Conservation (phyloP, 2,888 invertebrate species). For the Standfussiana lucernea region DNA sequence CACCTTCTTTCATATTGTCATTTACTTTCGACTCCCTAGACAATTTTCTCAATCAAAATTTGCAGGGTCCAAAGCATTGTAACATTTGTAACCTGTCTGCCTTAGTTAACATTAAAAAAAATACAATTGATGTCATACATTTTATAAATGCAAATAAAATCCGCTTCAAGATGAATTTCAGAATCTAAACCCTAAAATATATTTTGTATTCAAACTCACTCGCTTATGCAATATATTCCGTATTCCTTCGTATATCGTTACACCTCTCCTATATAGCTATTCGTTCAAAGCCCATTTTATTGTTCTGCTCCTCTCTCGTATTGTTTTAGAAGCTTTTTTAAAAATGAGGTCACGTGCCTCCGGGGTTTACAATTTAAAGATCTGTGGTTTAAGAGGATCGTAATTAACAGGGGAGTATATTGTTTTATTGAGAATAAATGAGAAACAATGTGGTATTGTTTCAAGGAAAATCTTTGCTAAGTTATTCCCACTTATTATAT, state of each 20-base stretch:
- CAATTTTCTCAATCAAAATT: too few species aligned
- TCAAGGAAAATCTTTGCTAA: not conserved
- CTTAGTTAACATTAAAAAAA: not conserved
- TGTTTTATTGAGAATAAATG: constrained; percentile 35
- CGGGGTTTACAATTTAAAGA: constrained; percentile 46
- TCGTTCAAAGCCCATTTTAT: constrained; percentile 55
- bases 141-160: constrained; percentile 10
- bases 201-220: constrained; percentile 44
- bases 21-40: not conserved
- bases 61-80: not conserved
- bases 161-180: constrained; percentile 37
- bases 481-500: too few species aligned
- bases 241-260: constrained; percentile 22
- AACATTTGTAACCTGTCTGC: not conserved
- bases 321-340: constrained; percentile 49
- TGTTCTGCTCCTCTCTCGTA: constrained; percentile 34
- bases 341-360: constrained; percentile 49
- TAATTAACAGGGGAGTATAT: constrained; percentile 37
- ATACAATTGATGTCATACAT: not conserved
- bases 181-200: constrained; percentile 21
- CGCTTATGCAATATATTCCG: constrained; percentile 40
- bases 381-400: constrained; percentile 44
- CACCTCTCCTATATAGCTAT: constrained; percentile 46
- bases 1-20: not conserved
- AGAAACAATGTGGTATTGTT: constrained; percentile 23